Evolutionary conservation across 1,140 invertebrate species (phyloP).

Genomic region (Aradophagus sp.): DNA sequence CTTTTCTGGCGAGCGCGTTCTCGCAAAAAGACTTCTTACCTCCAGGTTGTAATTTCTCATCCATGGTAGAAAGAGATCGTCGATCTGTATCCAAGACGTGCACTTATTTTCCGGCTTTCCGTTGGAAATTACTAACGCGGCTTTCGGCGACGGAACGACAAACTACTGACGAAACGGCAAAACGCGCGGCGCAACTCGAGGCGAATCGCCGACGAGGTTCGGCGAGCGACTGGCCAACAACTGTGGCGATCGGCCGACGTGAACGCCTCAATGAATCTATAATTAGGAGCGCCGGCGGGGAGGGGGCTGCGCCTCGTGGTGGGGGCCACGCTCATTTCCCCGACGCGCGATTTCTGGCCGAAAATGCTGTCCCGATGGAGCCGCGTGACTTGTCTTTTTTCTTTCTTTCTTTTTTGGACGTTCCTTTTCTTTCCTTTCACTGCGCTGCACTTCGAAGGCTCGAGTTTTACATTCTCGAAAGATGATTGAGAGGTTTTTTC

Average conservation of each 20-base stretch:
- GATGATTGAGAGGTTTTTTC: too few relatives aligned
- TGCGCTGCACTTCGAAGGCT: too few relatives aligned
- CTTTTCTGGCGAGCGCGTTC: constrained; percentile 32
- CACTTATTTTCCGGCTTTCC: constrained; percentile 25
- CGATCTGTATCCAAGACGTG: too few relatives aligned
- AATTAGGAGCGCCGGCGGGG: constrained; percentile 54
- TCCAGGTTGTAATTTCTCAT: constrained; percentile 45
- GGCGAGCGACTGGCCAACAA: background rate
- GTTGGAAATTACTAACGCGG: too few relatives aligned
- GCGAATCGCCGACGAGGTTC: background rate
- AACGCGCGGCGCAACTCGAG: background rate
- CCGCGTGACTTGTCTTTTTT: too few relatives aligned
- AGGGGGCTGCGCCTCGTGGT: constrained; percentile 11
- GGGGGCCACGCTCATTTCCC: constrained; percentile 17
- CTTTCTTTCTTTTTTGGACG: too few relatives aligned
- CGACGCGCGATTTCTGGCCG: background rate
- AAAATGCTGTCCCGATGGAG: constrained; percentile 10
- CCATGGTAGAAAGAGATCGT: constrained; percentile 33
- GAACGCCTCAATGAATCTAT: constrained; percentile 64
- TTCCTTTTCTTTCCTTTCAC: background rate
- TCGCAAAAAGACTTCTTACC: constrained; percentile 44
- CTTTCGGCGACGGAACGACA: too few relatives aligned
- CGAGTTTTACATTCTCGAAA: too few relatives aligned
- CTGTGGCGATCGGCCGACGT: background rate
- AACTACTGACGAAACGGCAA: too few relatives aligned